phyloP scores from a whole-genome alignment of 2,113 vertebrate genomes.

The Elanus axillaris region DNA sequence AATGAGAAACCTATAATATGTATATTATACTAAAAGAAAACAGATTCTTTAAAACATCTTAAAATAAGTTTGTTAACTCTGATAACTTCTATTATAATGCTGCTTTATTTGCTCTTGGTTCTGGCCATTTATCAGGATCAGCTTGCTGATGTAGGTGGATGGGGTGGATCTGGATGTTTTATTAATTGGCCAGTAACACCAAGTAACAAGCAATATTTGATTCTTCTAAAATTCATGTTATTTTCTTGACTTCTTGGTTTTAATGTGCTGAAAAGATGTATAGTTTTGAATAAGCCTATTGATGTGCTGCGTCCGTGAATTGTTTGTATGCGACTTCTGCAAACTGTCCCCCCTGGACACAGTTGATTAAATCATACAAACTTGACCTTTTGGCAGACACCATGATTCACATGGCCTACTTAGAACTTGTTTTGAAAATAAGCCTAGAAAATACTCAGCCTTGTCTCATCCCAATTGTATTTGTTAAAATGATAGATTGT shows the following conservation, averaged over 20 bases:
- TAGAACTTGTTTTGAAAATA: conserved; percentile 18
- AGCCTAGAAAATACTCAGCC: background rate
- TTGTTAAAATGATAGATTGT: background rate
- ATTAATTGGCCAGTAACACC: background rate
- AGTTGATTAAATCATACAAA: background rate
- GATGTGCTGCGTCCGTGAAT: background rate
- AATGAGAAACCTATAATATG: background rate
- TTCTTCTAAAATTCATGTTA: background rate
- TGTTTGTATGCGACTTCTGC: background rate
- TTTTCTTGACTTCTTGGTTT: background rate
- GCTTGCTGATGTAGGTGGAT: background rate
- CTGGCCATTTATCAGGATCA: background rate
- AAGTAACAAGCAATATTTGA: background rate
- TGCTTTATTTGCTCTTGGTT: background rate
- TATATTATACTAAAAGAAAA: background rate
- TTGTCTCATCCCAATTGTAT: background rate
- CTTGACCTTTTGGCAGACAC: background rate
- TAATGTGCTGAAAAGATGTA: background rate
- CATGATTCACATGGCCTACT: background rate
- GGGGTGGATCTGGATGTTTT: background rate
- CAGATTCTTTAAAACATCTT: background rate
- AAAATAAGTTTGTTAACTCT: background rate
- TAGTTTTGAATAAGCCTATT: background rate
- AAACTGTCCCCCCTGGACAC: background rate
- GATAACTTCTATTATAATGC: background rate